These are phyloP conservation scores for Cydia splendana DNA, from an alignment of 1,140 invertebrate species.

Conservation along the genomic window DNA sequence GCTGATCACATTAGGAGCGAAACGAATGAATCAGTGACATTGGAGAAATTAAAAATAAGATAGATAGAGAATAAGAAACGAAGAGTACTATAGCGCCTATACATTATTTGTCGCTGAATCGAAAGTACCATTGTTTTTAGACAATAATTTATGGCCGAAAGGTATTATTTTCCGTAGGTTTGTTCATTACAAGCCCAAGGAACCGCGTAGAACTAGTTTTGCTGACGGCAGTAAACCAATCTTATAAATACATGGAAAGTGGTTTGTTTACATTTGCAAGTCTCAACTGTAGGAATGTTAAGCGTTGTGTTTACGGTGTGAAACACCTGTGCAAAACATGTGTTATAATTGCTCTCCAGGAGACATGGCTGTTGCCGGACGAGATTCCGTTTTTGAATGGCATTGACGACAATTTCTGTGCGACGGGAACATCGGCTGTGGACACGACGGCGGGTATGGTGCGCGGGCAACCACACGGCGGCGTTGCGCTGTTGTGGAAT, in stretches of 20 bases:
- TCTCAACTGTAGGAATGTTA: slow-evolving; percentile 44
- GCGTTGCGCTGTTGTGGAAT: slow-evolving; percentile 41
- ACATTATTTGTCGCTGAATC: too few relatives aligned
- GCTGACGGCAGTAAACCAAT: not conserved
- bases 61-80: too few relatives aligned
- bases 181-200: not conserved
- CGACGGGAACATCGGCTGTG: slow-evolving; percentile 39
- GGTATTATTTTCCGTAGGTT: slow-evolving; percentile 22
- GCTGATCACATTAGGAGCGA: too few relatives aligned
- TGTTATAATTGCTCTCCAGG: slow-evolving; percentile 36
- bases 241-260: slow-evolving; percentile 19
- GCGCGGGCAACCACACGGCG: slow-evolving; percentile 38
- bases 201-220: not conserved
- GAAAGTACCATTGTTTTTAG: too few relatives aligned
- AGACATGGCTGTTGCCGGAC: slow-evolving; percentile 38
- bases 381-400: slow-evolving; percentile 34
- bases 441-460: slow-evolving; percentile 37
- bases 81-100: too few relatives aligned
- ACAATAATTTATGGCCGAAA: slow-evolving; percentile 12
- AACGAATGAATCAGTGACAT: too few relatives aligned
- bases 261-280: slow-evolving; percentile 31
- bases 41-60: too few relatives aligned
- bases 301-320: slow-evolving; percentile 37
- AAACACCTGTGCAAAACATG: slow-evolving; percentile 36
- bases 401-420: slow-evolving; percentile 35